phyloP scores from a whole-genome alignment of 2,113 vertebrate species.

The Copsychus sechellarum region DNA sequence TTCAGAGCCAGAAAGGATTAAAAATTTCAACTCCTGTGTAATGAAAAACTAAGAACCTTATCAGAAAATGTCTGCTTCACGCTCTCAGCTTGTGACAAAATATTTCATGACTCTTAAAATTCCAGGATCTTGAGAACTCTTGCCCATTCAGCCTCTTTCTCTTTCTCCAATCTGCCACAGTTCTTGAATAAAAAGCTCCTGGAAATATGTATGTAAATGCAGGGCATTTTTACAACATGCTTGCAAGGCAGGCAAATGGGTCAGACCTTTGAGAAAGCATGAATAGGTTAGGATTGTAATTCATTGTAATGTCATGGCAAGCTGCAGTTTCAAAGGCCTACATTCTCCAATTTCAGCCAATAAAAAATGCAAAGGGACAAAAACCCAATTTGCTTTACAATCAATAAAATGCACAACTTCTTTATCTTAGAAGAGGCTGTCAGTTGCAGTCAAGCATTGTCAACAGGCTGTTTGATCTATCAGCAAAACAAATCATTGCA shows the following conservation, averaged over 20 bases:
- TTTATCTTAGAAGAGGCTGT: slow-evolving; percentile 57
- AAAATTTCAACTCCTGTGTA: neutral
- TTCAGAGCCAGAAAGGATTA: slow-evolving; percentile 26
- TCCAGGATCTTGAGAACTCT: neutral
- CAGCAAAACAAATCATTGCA: slow-evolving; percentile 60
- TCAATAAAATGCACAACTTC: slow-evolving; percentile 59
- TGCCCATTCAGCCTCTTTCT: neutral
- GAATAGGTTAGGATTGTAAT: slow-evolving; percentile 57
- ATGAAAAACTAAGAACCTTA: slow-evolving; percentile 3
- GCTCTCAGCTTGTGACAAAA: neutral
- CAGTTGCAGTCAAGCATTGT: slow-evolving; percentile 47
- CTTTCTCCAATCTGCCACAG: neutral
- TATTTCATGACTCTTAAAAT: neutral
- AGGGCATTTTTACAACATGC: slow-evolving; percentile 22
- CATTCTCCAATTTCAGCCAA: slow-evolving; percentile 42
- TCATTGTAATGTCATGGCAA: slow-evolving; percentile 53
- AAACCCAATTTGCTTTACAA: slow-evolving; percentile 47
- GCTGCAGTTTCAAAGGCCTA: slow-evolving; percentile 26
- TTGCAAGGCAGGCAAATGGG: slow-evolving; percentile 1
- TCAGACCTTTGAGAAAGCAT: slow-evolving; percentile 32
- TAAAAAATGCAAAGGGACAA: slow-evolving; percentile 65
- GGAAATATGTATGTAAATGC: slow-evolving; percentile 34
- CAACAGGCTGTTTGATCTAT: slow-evolving; percentile 66
- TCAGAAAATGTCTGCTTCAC: neutral
- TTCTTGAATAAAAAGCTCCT: slow-evolving; percentile 8